Evolutionary conservation across 2,888 invertebrate species (phyloP).

Genomic region (Drosophila paranaensis): DNA sequence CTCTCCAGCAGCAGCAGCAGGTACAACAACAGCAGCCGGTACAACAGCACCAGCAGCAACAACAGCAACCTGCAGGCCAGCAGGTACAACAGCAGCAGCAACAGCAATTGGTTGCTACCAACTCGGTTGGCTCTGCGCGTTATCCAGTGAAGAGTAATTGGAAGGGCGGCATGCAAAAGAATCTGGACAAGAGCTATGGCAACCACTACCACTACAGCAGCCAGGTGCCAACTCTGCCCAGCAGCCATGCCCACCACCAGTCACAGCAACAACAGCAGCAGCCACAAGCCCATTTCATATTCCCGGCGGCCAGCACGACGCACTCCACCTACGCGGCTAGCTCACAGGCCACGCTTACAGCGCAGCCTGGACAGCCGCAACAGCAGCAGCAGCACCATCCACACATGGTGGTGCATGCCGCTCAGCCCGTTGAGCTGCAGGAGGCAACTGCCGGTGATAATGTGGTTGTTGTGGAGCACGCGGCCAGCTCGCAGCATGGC

Average conservation of each 20-base stretch:
- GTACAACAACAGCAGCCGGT: slow-evolving; percentile 55
- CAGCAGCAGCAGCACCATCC: slow-evolving; percentile 65
- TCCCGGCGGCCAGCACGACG: slow-evolving; percentile 77
- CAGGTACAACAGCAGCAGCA: slow-evolving; percentile 35
- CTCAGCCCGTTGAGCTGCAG: slow-evolving; percentile 60
- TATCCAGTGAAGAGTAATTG: slow-evolving; percentile 76
- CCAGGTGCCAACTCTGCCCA: slow-evolving; percentile 69
- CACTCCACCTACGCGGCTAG: slow-evolving; percentile 76
- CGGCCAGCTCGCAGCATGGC: slow-evolving; percentile 58
- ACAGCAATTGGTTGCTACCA: slow-evolving; percentile 47
- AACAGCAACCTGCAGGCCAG: slow-evolving; percentile 52
- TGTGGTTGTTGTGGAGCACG: slow-evolving; percentile 53
- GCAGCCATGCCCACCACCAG: slow-evolving; percentile 70
- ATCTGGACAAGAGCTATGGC: slow-evolving; percentile 80
- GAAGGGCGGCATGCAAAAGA: slow-evolving; percentile 79
- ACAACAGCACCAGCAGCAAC: slow-evolving; percentile 67
- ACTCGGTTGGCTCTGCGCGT: slow-evolving; percentile 60
- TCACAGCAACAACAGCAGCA: slow-evolving; percentile 47
- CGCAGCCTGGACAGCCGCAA: slow-evolving; percentile 55
- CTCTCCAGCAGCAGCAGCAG: slow-evolving; percentile 76
- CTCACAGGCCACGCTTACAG: slow-evolving; percentile 68
- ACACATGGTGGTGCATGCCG: slow-evolving; percentile 45
- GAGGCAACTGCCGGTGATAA: slow-evolving; percentile 37
- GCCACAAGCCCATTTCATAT: slow-evolving; percentile 77
- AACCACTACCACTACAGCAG: slow-evolving; percentile 80